phyloP scores from a whole-genome alignment of 2,113 vertebrate species.

The Nerophis lumbriciformis region DNA sequence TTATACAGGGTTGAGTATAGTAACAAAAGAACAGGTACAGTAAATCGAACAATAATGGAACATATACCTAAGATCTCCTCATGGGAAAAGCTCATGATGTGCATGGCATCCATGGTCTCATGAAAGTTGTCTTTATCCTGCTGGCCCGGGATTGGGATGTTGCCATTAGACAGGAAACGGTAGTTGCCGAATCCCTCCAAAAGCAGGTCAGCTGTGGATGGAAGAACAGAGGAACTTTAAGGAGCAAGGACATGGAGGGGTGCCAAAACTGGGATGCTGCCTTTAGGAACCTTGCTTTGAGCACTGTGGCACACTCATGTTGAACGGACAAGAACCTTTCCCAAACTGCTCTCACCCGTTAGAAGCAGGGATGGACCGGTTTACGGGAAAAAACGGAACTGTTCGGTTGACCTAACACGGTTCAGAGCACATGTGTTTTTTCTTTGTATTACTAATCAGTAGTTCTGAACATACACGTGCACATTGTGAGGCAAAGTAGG shows the following conservation, averaged over 20 bases:
- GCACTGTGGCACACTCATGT: no score
- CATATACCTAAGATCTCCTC: slow-evolving; percentile 80
- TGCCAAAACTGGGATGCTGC: background rate
- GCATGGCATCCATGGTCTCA: slow-evolving; percentile 99
- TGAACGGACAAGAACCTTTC: background rate
- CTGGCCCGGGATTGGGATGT: slow-evolving; percentile 91
- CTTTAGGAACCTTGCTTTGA: no score
- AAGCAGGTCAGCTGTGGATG: slow-evolving; percentile 81
- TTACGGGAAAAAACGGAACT: no score
- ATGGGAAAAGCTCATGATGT: slow-evolving; percentile 95
- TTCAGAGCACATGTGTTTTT: no score
- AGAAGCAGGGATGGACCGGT: no score
- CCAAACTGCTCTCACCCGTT: background rate
- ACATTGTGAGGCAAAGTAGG: no score
- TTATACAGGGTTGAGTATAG: background rate
- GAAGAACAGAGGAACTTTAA: slow-evolving; percentile 19
- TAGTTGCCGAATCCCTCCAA: slow-evolving; percentile 91
- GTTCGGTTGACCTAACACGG: no score
- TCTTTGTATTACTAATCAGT: no score
- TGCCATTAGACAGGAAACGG: slow-evolving; percentile 93
- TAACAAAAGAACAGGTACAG: background rate
- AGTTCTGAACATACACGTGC: no score
- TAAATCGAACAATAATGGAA: background rate
- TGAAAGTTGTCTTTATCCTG: slow-evolving; percentile 99
- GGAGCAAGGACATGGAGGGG: background rate